phyloP scores from a whole-genome alignment of 2,113 vertebrate species.

The Pangasianodon hypophthalmus region DNA sequence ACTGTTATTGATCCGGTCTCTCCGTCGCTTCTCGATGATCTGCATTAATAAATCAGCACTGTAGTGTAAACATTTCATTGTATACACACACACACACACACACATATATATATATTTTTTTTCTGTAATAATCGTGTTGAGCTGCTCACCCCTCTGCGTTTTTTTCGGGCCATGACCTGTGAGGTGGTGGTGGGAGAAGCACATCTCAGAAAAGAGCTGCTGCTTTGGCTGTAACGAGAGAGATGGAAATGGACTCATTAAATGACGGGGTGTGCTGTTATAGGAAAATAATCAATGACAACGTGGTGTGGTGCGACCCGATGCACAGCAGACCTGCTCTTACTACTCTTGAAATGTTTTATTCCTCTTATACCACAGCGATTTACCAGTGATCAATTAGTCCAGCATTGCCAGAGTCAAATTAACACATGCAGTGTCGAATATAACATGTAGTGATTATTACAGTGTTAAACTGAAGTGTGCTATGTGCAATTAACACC shows the following conservation, averaged over 20 bases:
- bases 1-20: slow-evolving; percentile 96
- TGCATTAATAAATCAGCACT: slow-evolving; percentile 55
- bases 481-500: background rate
- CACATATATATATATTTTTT: too few relatives aligned
- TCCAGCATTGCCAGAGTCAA: too few relatives aligned
- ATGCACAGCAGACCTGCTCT: background rate
- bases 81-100: background rate
- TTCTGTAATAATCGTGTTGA: background rate
- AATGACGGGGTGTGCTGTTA: background rate
- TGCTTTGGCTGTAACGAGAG: slow-evolving; percentile 72
- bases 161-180: slow-evolving; percentile 92
- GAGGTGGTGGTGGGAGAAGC: slow-evolving; percentile 87
- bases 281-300: background rate
- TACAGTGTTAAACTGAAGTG: background rate
- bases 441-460: background rate
- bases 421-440: background rate
- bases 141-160: slow-evolving; percentile 74
- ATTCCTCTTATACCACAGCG: background rate
- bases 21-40: slow-evolving; percentile 95
- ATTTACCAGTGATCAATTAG: too few relatives aligned
- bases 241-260: background rate
- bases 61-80: background rate
- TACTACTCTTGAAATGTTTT: background rate
- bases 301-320: background rate
- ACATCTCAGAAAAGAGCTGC: slow-evolving; percentile 79